These are phyloP conservation scores for Campoplex capitator DNA, from an alignment of 2,888 invertebrate genomes.

Conservation along the genomic window DNA sequence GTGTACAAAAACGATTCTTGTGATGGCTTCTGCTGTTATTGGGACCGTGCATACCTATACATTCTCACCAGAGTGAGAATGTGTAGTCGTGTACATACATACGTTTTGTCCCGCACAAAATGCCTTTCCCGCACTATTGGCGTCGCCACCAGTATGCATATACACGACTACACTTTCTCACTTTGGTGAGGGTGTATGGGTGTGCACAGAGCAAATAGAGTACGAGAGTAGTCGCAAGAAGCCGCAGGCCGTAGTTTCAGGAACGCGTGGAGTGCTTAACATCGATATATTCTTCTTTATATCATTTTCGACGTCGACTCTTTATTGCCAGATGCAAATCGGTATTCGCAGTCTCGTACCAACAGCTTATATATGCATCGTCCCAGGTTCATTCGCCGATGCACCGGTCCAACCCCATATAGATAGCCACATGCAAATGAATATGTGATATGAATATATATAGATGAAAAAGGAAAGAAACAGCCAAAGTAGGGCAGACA, in stretches of 20 bases:
- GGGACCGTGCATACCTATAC: too few relatives aligned
- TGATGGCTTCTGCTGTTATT: conserved; percentile 49
- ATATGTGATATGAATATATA: neutral
- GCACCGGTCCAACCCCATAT: conserved; percentile 26
- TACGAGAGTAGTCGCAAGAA: conserved; percentile 60
- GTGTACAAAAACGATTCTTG: neutral
- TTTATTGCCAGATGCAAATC: conserved; percentile 80
- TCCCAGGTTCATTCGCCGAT: conserved; percentile 33
- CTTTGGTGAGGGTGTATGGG: too few relatives aligned
- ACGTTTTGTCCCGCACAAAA: too few relatives aligned
- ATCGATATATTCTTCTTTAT: conserved; percentile 73
- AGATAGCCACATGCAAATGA: neutral
- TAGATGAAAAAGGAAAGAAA: neutral
- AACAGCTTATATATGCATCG: conserved; percentile 44
- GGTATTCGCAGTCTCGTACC: conserved; percentile 74
- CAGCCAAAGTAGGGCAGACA: neutral
- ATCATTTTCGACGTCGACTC: conserved; percentile 79
- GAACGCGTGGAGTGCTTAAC: conserved; percentile 16
- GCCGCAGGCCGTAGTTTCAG: conserved; percentile 34
- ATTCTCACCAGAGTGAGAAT: too few relatives aligned
- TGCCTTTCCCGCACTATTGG: too few relatives aligned
- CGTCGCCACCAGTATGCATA: too few relatives aligned
- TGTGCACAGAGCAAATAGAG: too few relatives aligned
- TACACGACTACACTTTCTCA: too few relatives aligned
- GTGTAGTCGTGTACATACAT: too few relatives aligned